phyloP scores from a whole-genome alignment of 1,140 invertebrate species.

The Anoplolepis gracilipes region DNA sequence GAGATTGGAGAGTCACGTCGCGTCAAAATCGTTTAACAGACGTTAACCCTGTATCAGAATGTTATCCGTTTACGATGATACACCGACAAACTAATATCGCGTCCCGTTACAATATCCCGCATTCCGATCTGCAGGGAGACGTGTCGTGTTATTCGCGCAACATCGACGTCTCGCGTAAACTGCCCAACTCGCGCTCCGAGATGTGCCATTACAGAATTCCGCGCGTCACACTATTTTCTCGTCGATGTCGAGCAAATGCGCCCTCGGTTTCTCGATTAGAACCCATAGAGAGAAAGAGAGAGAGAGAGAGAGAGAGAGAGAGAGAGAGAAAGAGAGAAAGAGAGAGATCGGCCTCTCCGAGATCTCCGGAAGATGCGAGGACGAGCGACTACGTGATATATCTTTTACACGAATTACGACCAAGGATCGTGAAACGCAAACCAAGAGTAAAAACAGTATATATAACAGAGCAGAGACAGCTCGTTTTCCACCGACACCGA shows the following conservation, averaged over 20 bases:
- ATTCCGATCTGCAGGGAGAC: neutral
- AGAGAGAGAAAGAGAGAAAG: neutral
- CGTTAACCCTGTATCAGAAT: slow-evolving; percentile 52
- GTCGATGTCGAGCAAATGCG: neutral
- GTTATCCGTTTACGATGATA: slow-evolving; percentile 35
- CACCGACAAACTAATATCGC: slow-evolving; percentile 24
- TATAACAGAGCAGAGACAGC: neutral
- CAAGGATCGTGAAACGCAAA: neutral
- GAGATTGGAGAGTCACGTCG: slow-evolving; percentile 16
- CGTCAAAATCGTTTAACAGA: slow-evolving; percentile 8
- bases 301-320: neutral
- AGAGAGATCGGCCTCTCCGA: neutral
- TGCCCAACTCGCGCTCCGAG: neutral
- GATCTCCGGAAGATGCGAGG: neutral
- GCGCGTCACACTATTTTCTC: slow-evolving; percentile 17
- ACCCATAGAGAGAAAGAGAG: neutral
- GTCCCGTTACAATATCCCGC: slow-evolving; percentile 7
- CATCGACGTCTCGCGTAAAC: slow-evolving; percentile 1
- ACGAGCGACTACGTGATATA: neutral
- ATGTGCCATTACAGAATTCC: slow-evolving; percentile 45
- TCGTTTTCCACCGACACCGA: neutral
- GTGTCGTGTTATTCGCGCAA: neutral
- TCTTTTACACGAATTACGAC: too few species aligned
- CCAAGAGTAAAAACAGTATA: neutral
- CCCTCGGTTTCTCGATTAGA: neutral